Percentiles rank a stretch among this genome's conserved stretches.
These are phyloP conservation scores for Dynastes maya DNA, from an alignment of 2,888 invertebrate species.

Conservation along the genomic window DNA sequence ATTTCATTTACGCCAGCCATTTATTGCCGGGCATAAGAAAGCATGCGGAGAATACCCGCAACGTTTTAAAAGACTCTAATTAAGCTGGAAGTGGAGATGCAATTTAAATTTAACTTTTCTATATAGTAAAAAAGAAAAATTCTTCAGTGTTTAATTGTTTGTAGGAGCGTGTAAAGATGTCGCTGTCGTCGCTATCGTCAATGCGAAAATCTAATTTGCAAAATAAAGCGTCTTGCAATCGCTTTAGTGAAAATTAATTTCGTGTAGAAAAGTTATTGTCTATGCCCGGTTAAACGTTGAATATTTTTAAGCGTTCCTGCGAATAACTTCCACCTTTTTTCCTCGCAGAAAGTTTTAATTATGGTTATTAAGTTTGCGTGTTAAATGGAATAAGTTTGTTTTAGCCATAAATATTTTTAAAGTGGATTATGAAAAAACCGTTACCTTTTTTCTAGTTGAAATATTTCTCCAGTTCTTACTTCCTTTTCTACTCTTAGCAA, in stretches of 20 bases:
- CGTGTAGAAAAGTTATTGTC: conserved; percentile 59
- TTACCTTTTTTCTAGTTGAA: conserved; percentile 37
- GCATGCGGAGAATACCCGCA: background rate
- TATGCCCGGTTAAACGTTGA: conserved; percentile 59
- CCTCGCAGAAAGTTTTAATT: conserved; percentile 64
- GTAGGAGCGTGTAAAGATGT: background rate
- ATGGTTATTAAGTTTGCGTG: conserved; percentile 65
- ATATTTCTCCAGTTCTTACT: conserved; percentile 10
- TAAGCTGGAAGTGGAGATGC: conserved; percentile 13
- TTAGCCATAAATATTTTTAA: conserved; percentile 61
- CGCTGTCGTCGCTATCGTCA: conserved; percentile 10
- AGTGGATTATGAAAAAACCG: conserved; percentile 48
- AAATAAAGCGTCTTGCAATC: conserved; percentile 51
- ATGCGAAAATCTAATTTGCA: conserved; percentile 39
- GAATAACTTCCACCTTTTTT: conserved; percentile 59
- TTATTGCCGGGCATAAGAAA: conserved; percentile 7
- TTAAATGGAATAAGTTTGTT: conserved; percentile 65
- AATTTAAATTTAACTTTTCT: background rate
- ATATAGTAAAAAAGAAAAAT: background rate
- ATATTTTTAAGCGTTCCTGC: conserved; percentile 60
- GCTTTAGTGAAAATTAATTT: conserved; percentile 59
- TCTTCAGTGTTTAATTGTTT: background rate
- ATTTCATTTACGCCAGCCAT: conserved; percentile 6
- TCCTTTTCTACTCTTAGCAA: conserved; percentile 18
- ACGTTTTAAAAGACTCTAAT: conserved; percentile 12